Evolutionary conservation across 1,140 invertebrate species (phyloP), one percentile per base, ranked within the genome.

Genomic region (Charaxes varanes): DNA sequence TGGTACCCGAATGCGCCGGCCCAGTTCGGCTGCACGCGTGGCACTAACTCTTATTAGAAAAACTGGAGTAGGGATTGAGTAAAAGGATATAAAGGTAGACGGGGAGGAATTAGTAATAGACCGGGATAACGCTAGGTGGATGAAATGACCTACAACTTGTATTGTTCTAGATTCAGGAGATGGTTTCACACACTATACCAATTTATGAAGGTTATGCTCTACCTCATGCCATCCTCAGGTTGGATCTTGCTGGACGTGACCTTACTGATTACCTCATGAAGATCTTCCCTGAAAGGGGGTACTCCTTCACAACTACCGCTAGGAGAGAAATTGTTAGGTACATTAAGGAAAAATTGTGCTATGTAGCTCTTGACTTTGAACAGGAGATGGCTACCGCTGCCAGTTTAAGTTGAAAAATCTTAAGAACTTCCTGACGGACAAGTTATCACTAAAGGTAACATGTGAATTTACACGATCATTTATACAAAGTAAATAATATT

Each of bases 401-500:
- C 42, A 91, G 93, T 27, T 96, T 94, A 48, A 94, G 92, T 48
- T 95, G 95, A 97, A 82, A 97, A 97, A 88, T 93, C 91, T 51
- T 98, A 97, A 77, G 96, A 97, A 85, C 88, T 97, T 69, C 96
- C 94, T 64, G 95, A 97, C 83, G 97, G 94, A 66, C 95, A 96
- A 85, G 96, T 98, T 60, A 97, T 97, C 87, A 97, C 95, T 86
- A 97, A 92, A 65, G 96, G 96, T 58, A 97, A 97, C 85, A n/a
- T n/a, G n/a, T n/a, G 11, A 6, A 32, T 15, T 21, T 1, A 24
- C 3, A 31, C 6, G n/a, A 2, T 24, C n/a, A n/a, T n/a, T n/a
- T n/a, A n/a, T n/a, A n/a, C n/a, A n/a, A n/a, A n/a, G n/a, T n/a
- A n/a, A n/a, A n/a, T n/a, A n/a, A n/a, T n/a, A n/a, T n/a, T n/a